Evolutionary conservation across 2,113 vertebrate species (phyloP), one percentile per base, ranked within the genome.

Genomic region (Cephalopterus ornatus): DNA sequence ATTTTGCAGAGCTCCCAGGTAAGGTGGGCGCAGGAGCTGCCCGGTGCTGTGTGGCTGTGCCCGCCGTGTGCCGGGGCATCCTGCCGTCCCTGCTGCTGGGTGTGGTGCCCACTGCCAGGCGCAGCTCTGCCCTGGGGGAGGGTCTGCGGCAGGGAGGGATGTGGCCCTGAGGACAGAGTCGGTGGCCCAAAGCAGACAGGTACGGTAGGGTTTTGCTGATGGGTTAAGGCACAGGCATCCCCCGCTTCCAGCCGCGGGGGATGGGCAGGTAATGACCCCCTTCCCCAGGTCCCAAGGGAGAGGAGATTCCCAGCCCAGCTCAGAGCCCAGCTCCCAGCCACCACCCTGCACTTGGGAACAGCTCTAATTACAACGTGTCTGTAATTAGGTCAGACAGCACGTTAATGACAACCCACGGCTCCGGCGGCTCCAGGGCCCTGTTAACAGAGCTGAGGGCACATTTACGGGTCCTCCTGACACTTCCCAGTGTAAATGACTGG

Each of bases 381-480:
- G 39, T 95, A 87, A 95, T 95, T 90, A 93, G 93, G 73, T 70
- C 77, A 90, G 86, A 59, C 49, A 87, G 90, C 67, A 49, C 39
- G 74, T 87, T 75, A 79, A 79, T 75, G 3, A 8, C 59, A 35
- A 8, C 15, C 59, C 5, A 0, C 18, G 62, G 89, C 77, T 61
- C 10, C 0, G 2, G 68, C n/a, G 37, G 44, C 89, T 82, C 70
- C 58, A 12, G 53, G 65, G 85, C 30, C 58, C 56, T 26, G 37
- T 89, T 89, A 63, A 46, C 71, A 62, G 59, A 86, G 59, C 71
- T 1, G 9, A 72, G 93, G 93, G 89, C 89, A 61, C 65, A 23
- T 52, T 86, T 58, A 35, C 59, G 32, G 42, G 30, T 81, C 65
- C 65, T 1, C 2, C 85, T 50, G 49, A 68, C 5, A 32, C 71